These are phyloP conservation scores for Lissocephala sabroskyi DNA, from an alignment of 2,888 invertebrate genomes.

Conservation along the genomic window DNA sequence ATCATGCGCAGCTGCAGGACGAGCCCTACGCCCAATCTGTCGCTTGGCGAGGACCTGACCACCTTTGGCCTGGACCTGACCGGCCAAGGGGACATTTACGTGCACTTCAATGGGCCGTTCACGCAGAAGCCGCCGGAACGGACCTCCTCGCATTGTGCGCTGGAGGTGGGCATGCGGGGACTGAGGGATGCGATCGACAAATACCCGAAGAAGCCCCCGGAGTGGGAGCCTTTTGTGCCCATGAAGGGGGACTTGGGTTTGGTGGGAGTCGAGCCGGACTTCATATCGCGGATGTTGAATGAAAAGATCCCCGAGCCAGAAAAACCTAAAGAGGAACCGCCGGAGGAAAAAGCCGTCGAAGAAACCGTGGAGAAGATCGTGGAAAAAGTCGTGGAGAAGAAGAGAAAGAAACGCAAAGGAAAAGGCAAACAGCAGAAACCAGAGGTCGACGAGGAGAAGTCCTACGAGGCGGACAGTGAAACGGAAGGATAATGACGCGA, in stretches of 20 bases:
- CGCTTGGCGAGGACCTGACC: constrained; percentile 41
- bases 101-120: constrained; percentile 49
- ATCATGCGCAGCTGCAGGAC: no score
- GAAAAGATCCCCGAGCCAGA: no score
- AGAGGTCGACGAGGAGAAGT: no score
- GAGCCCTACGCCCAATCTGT: constrained; percentile 21
- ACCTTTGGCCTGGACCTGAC: constrained; percentile 40
- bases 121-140: constrained; percentile 35
- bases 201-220: constrained; percentile 26
- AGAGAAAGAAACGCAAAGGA: no score
- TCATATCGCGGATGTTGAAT: no score
- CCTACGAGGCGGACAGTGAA: no score
- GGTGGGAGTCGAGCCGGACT: constrained; percentile 5
- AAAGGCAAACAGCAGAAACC: no score
- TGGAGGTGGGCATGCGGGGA: constrained; percentile 49
- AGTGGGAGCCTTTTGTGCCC: constrained; percentile 44
- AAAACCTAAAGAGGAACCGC: neutral
- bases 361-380: no score
- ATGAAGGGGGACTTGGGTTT: constrained; percentile 39
- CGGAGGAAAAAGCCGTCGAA: neutral
- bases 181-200: constrained; percentile 38
- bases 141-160: constrained; percentile 26
- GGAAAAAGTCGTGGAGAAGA: no score
- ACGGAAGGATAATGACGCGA: no score
- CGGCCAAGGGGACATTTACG: constrained; percentile 45